A percentile compares a stretch with the other conserved stretches of the same genome.
These are phyloP conservation scores for Poeciliopsis paucimaculata DNA, from an alignment of 2,797 vertebrate species.

Conservation along the genomic window DNA sequence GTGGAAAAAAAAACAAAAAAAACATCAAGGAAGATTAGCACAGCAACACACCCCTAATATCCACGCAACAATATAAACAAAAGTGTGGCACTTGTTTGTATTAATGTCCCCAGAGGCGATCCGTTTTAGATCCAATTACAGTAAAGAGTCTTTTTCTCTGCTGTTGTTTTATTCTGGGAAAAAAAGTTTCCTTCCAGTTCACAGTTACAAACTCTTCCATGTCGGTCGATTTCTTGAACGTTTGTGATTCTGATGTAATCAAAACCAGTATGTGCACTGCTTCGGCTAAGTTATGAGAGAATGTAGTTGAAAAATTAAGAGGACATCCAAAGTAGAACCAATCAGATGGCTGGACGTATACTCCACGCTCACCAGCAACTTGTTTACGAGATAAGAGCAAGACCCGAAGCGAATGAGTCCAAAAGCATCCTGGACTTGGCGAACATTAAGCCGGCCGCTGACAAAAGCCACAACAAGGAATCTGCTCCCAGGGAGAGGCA, in stretches of 20 bases:
- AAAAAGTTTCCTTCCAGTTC: background rate
- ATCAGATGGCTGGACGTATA: constrained; percentile 49
- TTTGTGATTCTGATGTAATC: background rate
- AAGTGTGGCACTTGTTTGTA: background rate
- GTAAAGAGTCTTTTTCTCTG: background rate
- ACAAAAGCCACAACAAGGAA: constrained; percentile 74
- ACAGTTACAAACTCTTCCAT: background rate
- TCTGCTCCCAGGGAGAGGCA: constrained; percentile 42
- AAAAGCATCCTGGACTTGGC: constrained; percentile 28
- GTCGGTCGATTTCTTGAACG: background rate
- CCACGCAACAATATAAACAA: background rate
- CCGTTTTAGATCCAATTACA: background rate
- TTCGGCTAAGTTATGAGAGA: background rate
- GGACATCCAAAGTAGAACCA: constrained; percentile 25
- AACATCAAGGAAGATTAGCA: background rate
- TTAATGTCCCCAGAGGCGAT: background rate
- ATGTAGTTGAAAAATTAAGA: background rate
- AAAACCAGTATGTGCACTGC: background rate
- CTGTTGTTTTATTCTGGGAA: background rate
- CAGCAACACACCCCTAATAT: background rate
- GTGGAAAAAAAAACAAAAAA: constrained; percentile 2
- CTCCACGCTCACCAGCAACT: constrained; percentile 33
- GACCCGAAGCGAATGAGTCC: background rate
- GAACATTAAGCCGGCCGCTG: constrained; percentile 52
- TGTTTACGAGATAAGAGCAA: constrained; percentile 68